These are phyloP conservation scores for Thinocorus orbignyianus DNA, from an alignment of 2,113 vertebrate species.

Conservation along the genomic window DNA sequence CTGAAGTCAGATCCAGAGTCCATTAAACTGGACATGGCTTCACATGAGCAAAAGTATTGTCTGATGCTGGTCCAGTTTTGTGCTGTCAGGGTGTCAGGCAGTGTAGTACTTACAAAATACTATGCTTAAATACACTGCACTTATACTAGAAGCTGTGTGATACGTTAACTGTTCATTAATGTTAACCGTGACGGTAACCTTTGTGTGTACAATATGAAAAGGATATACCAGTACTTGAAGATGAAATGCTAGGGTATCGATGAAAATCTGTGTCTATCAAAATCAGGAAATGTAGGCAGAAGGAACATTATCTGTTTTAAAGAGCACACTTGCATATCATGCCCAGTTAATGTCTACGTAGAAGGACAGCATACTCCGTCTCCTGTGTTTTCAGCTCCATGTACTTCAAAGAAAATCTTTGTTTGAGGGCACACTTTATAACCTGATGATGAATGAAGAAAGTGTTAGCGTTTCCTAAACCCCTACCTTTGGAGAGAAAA, in stretches of 20 bases:
- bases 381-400: constrained; percentile 62
- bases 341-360: constrained; percentile 54
- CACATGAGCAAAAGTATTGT: background rate
- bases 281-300: constrained; percentile 35
- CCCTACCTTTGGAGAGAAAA: constrained; percentile 8
- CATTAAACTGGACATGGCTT: background rate
- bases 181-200: background rate
- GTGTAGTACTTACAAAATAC: background rate
- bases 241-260: background rate
- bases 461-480: constrained; percentile 37
- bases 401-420: constrained; percentile 72
- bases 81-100: background rate
- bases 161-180: background rate
- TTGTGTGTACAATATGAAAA: background rate
- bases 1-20: background rate
- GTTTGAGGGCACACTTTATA: constrained; percentile 57
- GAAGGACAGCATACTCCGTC: constrained; percentile 49
- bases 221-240: background rate
- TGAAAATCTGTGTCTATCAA: constrained; percentile 26
- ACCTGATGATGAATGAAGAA: constrained; percentile 57
- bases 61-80: background rate
- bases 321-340: constrained; percentile 50
- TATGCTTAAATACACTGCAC: background rate
- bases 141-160: background rate
- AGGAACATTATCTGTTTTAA: constrained; percentile 27